Evolutionary conservation across 2,888 invertebrate species (phyloP).

Genomic region (Thecophora atra): DNA sequence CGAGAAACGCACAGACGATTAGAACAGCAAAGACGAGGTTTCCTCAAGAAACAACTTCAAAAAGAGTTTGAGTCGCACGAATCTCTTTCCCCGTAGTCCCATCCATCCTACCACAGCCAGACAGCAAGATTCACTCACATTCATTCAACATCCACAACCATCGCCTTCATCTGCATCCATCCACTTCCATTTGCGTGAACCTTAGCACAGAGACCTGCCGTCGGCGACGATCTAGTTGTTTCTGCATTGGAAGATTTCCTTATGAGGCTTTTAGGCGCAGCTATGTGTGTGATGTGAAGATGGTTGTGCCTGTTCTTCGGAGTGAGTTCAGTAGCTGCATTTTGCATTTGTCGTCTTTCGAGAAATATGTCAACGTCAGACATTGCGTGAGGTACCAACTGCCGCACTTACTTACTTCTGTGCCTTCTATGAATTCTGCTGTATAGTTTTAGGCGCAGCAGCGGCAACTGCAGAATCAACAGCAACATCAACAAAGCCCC

Average conservation of each 20-base stretch:
- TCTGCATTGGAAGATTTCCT: constrained; percentile 55
- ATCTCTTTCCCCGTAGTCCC: neutral
- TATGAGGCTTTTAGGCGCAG: constrained; percentile 60
- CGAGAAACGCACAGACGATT: neutral
- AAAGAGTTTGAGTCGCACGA: neutral
- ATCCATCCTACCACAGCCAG: neutral
- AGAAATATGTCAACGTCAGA: constrained; percentile 61
- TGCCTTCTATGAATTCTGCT: neutral
- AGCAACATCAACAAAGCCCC: neutral
- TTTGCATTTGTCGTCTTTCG: constrained; percentile 49
- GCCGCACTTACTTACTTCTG: neutral
- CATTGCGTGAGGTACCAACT: constrained; percentile 4
- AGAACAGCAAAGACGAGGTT: neutral
- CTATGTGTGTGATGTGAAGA: neutral
- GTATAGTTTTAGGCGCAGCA: constrained; percentile 55
- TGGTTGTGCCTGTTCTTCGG: constrained; percentile 13
- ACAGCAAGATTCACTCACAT: neutral
- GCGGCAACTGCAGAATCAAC: constrained; percentile 28
- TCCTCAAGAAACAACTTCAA: constrained; percentile 16
- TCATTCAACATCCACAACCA: neutral
- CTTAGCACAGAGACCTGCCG: neutral
- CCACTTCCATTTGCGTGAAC: neutral
- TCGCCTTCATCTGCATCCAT: neutral
- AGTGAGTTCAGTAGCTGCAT: constrained; percentile 22
- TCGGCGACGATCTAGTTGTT: neutral